These are phyloP conservation scores for Morpho deidamia DNA, from an alignment of 2,888 invertebrate species.

Conservation along the genomic window DNA sequence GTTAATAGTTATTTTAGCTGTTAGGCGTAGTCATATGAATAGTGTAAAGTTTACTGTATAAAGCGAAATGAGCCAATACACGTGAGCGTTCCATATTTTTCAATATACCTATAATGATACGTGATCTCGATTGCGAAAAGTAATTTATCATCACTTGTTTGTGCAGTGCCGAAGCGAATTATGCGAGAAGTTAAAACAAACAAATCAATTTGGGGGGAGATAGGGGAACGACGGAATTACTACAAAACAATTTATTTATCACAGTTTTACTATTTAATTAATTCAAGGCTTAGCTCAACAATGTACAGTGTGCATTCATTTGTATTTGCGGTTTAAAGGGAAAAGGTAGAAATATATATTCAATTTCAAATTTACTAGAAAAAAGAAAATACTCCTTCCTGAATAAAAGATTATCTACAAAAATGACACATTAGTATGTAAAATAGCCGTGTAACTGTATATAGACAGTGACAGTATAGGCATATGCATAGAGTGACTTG, in stretches of 20 bases:
- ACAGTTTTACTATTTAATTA: background rate
- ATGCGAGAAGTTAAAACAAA: conserved; percentile 16
- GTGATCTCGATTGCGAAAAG: conserved; percentile 55
- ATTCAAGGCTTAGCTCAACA: background rate
- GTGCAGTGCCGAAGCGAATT: conserved; percentile 47
- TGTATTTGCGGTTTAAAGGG: too few relatives aligned
- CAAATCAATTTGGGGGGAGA: background rate
- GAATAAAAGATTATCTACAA: too few relatives aligned
- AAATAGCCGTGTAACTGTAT: too few relatives aligned
- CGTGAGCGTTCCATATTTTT: conserved; percentile 49
- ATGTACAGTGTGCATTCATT: background rate
- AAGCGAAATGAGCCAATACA: conserved; percentile 53
- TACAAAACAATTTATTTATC: background rate
- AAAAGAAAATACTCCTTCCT: too few relatives aligned
- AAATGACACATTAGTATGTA: too few relatives aligned
- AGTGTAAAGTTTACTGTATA: conserved; percentile 31
- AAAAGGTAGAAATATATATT: too few relatives aligned
- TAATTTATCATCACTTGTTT: conserved; percentile 51
- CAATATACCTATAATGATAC: conserved; percentile 34
- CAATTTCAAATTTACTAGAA: too few relatives aligned
- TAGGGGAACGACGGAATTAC: background rate
- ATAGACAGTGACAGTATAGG: too few relatives aligned
- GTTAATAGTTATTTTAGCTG: background rate
- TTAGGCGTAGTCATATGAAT: conserved; percentile 12
- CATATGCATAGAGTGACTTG: too few relatives aligned